Percentiles rank a stretch among this genome's conserved stretches.
Conservation (phyloP, 1,140 invertebrate genomes). For the Phthorimaea operculella region DNA sequence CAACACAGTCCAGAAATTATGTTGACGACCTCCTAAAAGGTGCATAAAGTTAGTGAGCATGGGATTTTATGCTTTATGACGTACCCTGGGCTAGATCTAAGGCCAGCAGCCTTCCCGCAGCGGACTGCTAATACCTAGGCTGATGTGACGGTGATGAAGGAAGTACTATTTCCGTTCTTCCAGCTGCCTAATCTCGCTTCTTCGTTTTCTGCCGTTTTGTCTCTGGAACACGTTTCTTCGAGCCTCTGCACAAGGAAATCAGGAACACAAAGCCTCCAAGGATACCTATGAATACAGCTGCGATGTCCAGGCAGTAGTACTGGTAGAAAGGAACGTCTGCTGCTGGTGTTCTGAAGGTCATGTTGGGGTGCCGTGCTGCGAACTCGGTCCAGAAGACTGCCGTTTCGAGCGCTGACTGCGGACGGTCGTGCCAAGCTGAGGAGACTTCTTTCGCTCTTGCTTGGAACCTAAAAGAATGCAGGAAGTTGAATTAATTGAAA, state of each 20-base stretch:
- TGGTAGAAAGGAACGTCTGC: conserved; percentile 37
- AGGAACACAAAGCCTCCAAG: conserved; percentile 5
- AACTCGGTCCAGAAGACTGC: conserved; percentile 70
- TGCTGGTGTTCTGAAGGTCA: conserved; percentile 44
- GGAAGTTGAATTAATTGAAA: conserved; percentile 69
- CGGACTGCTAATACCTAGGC: too few species aligned
- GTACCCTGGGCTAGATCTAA: too few species aligned
- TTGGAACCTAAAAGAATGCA: conserved; percentile 38
- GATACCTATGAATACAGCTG: conserved; percentile 8
- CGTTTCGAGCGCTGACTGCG: conserved; percentile 59
- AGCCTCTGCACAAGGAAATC: not conserved
- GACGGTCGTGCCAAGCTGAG: conserved; percentile 66
- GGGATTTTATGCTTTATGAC: too few species aligned
- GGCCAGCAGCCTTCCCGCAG: too few species aligned
- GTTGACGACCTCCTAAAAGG: too few species aligned
- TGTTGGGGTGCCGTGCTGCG: conserved; percentile 57
- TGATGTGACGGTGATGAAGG: too few species aligned
- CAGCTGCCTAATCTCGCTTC: not conserved
- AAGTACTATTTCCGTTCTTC: too few species aligned
- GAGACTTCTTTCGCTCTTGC: conserved; percentile 63
- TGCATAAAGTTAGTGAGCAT: too few species aligned
- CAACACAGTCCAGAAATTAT: too few species aligned
- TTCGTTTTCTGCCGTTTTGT: not conserved
- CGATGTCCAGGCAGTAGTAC: conserved; percentile 31
- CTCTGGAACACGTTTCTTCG: not conserved